These are phyloP conservation scores for Gobio gobio DNA, from an alignment of 2,113 vertebrate genomes.

Conservation along the genomic window DNA sequence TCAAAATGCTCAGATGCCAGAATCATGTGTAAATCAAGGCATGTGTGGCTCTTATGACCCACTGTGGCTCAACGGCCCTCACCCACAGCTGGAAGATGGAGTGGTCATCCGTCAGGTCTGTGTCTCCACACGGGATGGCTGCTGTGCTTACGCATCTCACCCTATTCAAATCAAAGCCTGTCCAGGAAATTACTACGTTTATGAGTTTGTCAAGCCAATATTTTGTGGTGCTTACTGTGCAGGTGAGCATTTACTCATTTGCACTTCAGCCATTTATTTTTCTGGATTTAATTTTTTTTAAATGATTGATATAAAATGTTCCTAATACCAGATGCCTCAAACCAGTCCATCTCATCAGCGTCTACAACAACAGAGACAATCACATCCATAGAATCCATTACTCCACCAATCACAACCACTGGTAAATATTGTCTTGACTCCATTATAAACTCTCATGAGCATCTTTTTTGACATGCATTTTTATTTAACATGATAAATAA, in stretches of 20 bases:
- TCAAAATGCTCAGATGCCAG: too few relatives aligned
- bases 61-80: not conserved
- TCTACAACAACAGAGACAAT: not conserved
- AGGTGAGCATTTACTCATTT: not conserved
- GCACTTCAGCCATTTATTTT: not conserved
- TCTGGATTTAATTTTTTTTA: not conserved
- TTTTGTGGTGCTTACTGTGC: not conserved
- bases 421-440: not conserved
- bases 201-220: not conserved
- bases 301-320: not conserved
- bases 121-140: fast-evolving
- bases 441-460: too few relatives aligned
- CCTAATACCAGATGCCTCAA: not conserved
- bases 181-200: slow-evolving; percentile 24
- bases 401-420: not conserved
- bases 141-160: not conserved
- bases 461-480: too few relatives aligned
- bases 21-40: too few relatives aligned
- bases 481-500: too few relatives aligned
- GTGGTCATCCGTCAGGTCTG: slow-evolving; percentile 4
- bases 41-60: not conserved
- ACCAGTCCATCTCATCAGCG: not conserved
- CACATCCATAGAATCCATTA: not conserved
- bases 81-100: slow-evolving; percentile 16
- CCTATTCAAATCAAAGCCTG: slow-evolving; percentile 28